Evolutionary conservation across 2,113 vertebrate species (phyloP), one percentile per base, ranked within the genome.

Genomic region (Strigops habroptila): DNA sequence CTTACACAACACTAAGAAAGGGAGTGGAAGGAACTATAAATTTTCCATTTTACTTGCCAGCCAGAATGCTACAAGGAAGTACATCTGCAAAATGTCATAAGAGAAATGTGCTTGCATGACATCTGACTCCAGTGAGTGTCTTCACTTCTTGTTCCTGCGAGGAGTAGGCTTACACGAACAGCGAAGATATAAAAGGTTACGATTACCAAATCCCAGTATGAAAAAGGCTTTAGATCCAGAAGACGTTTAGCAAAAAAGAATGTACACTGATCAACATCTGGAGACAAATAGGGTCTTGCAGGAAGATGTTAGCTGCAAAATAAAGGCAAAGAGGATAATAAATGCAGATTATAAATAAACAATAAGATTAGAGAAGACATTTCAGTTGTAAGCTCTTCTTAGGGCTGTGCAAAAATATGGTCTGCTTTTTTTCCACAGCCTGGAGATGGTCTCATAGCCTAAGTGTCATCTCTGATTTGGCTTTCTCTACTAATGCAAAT

Each of bases 301-400:
- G 86, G 76, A 88, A 37, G 62, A 79, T 35, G 48, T 82, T 92
- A 73, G 80, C 69, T 90, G 74, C 86, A 86, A 76, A 93, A 93
- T 82, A 79, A 88, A 96, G 93, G 46, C 71, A 71, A 75, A 91
- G 73, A 75, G 60, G 82, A 79, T 86, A 60, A 89, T 78, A 95
- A 95, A 89, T 87, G 84, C 68, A 92, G 62, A 67, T 49, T 67
- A 30, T 44, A 70, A 81, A 48, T 74, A 91, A 86, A 86, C 83
- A 91, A 43, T 77, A 39, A 84, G 88, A 93, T 71, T 83, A 79
- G 75, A 94, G 52, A 62, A 68, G 74, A 70, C 59, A n/a, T 81
- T 83, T 95, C 74, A 88, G 44, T 46, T 88, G 14, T 82, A 67
- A 93, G 53, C 91, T 53, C 64, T 86, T 94, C 86, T 96, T 90